Percentiles rank a stretch among this genome's conserved stretches.
Evolutionary conservation across 1,140 invertebrate genomes (phyloP).

Genomic region (Campoletis sonorensis): DNA sequence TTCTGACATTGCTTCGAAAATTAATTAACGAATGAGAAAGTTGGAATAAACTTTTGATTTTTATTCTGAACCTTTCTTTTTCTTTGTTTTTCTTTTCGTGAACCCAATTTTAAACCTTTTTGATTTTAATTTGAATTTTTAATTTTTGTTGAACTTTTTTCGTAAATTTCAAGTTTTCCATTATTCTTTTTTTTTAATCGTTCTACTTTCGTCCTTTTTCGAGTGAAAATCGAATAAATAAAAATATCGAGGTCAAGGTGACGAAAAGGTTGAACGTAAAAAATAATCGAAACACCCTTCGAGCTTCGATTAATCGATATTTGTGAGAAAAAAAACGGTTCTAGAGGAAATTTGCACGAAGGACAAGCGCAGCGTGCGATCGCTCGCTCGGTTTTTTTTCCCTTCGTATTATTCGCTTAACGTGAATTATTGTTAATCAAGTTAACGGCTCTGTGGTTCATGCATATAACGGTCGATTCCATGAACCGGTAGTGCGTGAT

Average conservation of each 20-base stretch:
- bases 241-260: background rate
- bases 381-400: background rate
- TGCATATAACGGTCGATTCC: slow-evolving; percentile 16
- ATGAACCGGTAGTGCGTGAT: background rate
- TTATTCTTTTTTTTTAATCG: too few relatives aligned
- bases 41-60: too few relatives aligned
- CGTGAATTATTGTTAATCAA: slow-evolving; percentile 51
- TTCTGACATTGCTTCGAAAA: too few relatives aligned
- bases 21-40: too few relatives aligned
- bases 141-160: too few relatives aligned
- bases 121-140: too few relatives aligned
- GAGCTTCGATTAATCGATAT: background rate
- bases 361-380: slow-evolving; percentile 12
- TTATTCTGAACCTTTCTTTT: too few relatives aligned
- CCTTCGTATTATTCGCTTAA: background rate
- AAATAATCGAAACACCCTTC: slow-evolving; percentile 3
- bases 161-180: too few relatives aligned
- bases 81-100: too few relatives aligned
- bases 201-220: too few relatives aligned
- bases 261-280: background rate
- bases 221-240: too few relatives aligned
- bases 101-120: too few relatives aligned
- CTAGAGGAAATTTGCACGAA: slow-evolving; percentile 4
- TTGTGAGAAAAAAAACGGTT: background rate
- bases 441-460: slow-evolving; percentile 33